Conservation (phyloP, 2,797 vertebrate genomes). For the Discoglossus pictus region DNA sequence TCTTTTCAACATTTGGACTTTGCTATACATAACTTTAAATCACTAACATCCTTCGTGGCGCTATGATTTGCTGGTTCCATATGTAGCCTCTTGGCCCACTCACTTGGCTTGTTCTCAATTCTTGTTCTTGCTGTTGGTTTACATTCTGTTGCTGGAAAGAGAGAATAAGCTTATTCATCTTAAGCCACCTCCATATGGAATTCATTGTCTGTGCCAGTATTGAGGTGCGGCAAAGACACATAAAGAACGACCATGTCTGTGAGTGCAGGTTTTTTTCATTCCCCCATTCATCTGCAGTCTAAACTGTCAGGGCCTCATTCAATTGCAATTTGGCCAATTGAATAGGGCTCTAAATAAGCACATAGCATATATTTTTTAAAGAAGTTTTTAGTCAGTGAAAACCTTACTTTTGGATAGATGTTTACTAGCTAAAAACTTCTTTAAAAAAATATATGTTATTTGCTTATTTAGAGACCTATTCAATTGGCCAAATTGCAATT, state of each 20-base stretch:
- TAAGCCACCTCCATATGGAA: conserved; percentile 59
- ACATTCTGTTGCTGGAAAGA: conserved; percentile 55
- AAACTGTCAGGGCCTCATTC: no score
- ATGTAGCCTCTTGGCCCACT: conserved; percentile 75
- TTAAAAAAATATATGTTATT: no score
- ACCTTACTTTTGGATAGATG: no score
- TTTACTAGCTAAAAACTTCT: no score
- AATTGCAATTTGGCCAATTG: no score
- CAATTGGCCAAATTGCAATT: no score
- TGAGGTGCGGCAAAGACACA: conserved; percentile 22
- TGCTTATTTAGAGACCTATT: no score
- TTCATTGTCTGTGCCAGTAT: conserved; percentile 52
- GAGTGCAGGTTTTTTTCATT: conserved; percentile 49
- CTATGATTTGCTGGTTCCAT: conserved; percentile 77
- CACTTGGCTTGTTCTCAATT: conserved; percentile 68
- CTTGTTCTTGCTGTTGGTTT: conserved; percentile 63
- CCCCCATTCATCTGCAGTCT: conserved; percentile 9
- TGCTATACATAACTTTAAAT: conserved; percentile 77
- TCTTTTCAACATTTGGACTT: conserved; percentile 73
- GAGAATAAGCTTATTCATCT: conserved; percentile 46
- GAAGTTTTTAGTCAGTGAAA: no score
- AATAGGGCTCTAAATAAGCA: no score
- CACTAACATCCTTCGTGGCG: conserved; percentile 74
- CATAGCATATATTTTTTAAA: no score
- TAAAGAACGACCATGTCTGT: conserved; percentile 53